Base-by-base conservation (phyloP, 1,140 invertebrate genomes). In the Drosophila sp. region DNA sequence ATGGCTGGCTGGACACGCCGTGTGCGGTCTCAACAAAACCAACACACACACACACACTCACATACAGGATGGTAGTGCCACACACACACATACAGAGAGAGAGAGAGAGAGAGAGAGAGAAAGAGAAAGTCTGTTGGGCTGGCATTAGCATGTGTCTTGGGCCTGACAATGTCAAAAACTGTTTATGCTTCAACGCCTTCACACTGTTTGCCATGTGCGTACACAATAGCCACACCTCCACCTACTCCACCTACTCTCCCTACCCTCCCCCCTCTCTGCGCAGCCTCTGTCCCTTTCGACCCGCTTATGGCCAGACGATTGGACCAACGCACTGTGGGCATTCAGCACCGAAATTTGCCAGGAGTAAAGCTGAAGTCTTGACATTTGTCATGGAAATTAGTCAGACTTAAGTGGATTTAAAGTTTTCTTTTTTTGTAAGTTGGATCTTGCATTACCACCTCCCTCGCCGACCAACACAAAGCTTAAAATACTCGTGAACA, bases 81-180 rank as follows among this genome's bases (percentile, higher is more conserved):
- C 32, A 53, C 45, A 13, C 53, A 27, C 50, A 73, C 21, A 21
- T 21, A 11, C 21, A 29, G 11, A 40, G 13, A 41, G 32, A 48
- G 7, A 25, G 45, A 46, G 9, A 14, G 18, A 54, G 70, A 54
- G 21, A 53, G 41, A 38, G 48, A 9, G 14, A 16, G 8, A 40
- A 43, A 38, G 18, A 16, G 51, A 27, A 41, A 14, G 51, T 13
- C 40, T 25, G 29, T 25, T 21, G 38, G 78, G 46, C 32, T 61
- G 80, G 75, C 81, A 86, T 86, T 87, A 86, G 82, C 81, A 86
- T 86, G 82, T 87, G 82, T 86, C 82, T 86, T 86, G 78, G 72
- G 82, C 75, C 82, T 70, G 78, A 78, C 82, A 87, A 78, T 87
- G 78, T 87, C 82, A 86, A 86, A 86, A 86, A 87, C 78, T 82